Conservation (phyloP, 2,888 invertebrate genomes). For the Gari tellinella region DNA sequence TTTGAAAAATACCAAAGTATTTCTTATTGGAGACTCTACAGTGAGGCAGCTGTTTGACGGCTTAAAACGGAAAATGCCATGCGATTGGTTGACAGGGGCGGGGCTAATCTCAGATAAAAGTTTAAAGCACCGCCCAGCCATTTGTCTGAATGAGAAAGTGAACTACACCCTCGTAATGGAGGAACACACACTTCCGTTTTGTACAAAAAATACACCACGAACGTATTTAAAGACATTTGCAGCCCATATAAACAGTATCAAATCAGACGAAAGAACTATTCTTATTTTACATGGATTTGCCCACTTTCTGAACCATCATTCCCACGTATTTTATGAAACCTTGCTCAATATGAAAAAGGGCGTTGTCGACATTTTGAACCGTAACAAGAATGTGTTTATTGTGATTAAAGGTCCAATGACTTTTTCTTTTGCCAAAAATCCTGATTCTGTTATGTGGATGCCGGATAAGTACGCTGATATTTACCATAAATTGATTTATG, state of each 20-base stretch:
- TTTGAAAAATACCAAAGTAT: constrained; percentile 25
- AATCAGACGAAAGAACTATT: constrained; percentile 9
- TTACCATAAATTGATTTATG: constrained; percentile 34
- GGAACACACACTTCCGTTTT: constrained; percentile 52
- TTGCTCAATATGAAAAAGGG: constrained; percentile 32
- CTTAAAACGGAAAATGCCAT: constrained; percentile 26
- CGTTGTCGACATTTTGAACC: constrained; percentile 12
- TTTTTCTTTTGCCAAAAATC: constrained; percentile 41
- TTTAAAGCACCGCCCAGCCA: constrained; percentile 41
- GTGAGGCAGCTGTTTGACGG: constrained; percentile 34
- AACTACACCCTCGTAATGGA: constrained; percentile 42
- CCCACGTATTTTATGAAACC: constrained; percentile 35
- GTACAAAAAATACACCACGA: constrained; percentile 39
- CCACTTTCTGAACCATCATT: constrained; percentile 46
- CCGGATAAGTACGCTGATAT: constrained; percentile 47
- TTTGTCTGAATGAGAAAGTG: constrained; percentile 22
- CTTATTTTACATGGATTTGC: constrained; percentile 42
- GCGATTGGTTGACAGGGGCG: constrained; percentile 38
- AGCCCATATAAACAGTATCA: constrained; percentile 20
- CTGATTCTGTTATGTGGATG: constrained; percentile 51
- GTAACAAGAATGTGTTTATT: constrained; percentile 29
- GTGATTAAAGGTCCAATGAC: constrained; percentile 55
- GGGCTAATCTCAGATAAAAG: constrained; percentile 38
- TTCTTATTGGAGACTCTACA: constrained; percentile 49
- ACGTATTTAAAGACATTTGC: constrained; percentile 42